Conservation (phyloP, 2,797 vertebrate species). For the Siniperca obscura region DNA sequence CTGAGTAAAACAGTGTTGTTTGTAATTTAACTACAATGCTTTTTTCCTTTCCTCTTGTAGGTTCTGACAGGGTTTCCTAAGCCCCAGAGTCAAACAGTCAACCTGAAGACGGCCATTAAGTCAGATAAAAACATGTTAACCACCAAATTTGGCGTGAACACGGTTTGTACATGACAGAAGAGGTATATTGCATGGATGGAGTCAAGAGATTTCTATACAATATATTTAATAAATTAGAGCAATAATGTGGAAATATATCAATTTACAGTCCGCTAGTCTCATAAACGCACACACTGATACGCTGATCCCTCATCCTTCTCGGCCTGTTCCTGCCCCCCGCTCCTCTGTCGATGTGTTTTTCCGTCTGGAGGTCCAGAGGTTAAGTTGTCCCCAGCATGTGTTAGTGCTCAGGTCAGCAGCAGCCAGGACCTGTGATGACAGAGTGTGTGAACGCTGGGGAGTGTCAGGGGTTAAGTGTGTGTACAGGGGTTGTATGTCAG, state of each 20-base stretch:
- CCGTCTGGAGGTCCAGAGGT: slow-evolving; percentile 73
- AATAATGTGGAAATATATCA: slow-evolving; percentile 14
- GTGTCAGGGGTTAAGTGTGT: slow-evolving; percentile 79
- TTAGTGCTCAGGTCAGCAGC: slow-evolving; percentile 78
- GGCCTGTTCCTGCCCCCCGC: slow-evolving; percentile 4
- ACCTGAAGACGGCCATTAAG: not conserved
- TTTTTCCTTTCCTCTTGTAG: not conserved
- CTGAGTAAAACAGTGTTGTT: not conserved
- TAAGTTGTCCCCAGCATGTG: slow-evolving; percentile 83
- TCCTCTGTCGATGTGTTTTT: slow-evolving; percentile 69
- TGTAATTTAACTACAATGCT: not conserved
- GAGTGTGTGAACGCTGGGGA: slow-evolving; percentile 74
- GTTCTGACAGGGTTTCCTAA: not conserved
- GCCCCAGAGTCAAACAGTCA: not conserved
- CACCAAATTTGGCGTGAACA: not conserved
- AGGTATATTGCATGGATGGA: not conserved
- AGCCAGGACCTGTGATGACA: slow-evolving; percentile 77
- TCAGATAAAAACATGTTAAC: slow-evolving; percentile 3
- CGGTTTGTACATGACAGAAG: not conserved
- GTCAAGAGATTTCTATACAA: not conserved
- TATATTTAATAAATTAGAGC: slow-evolving; percentile 9
- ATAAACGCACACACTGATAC: slow-evolving; percentile 14
- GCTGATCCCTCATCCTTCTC: slow-evolving; percentile 20
- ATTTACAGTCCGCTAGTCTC: slow-evolving; percentile 28
- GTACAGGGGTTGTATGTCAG: slow-evolving; percentile 57